Evolutionary conservation across 1,140 invertebrate genomes (phyloP).

Genomic region (Euglossa dilemma): DNA sequence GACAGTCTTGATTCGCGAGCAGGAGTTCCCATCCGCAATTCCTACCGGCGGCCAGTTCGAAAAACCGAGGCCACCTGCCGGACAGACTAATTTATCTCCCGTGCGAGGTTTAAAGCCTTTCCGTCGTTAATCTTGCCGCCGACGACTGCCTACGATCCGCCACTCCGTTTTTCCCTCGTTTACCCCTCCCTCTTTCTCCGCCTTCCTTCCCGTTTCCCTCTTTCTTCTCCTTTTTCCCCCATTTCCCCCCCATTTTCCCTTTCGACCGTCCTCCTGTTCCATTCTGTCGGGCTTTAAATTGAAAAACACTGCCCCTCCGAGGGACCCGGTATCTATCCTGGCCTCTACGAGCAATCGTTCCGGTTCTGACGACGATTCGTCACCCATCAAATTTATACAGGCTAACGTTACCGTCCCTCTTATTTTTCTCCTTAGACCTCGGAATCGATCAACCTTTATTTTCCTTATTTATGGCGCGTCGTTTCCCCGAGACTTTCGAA

Average conservation of each 20-base stretch:
- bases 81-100: slow-evolving; percentile 78
- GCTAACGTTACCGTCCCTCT: not conserved
- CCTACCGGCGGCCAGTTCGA: slow-evolving; percentile 57
- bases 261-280: slow-evolving; percentile 21
- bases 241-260: not conserved
- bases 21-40: slow-evolving; percentile 58
- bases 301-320: slow-evolving; percentile 62
- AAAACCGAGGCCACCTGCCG: slow-evolving; percentile 72
- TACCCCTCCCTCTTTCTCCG: slow-evolving; percentile 9
- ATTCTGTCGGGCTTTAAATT: slow-evolving; percentile 60
- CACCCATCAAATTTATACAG: not conserved
- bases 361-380: slow-evolving; percentile 1
- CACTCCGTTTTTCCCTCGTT: slow-evolving; percentile 54
- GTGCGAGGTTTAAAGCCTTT: slow-evolving; percentile 74
- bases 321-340: slow-evolving; percentile 10
- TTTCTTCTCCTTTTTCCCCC: not conserved
- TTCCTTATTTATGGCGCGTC: not conserved
- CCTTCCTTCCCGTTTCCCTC: not conserved
- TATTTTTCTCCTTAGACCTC: not conserved
- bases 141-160: slow-evolving; percentile 67
- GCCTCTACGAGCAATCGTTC: slow-evolving; percentile 41
- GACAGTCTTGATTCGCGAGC: slow-evolving; percentile 53
- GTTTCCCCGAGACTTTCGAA: too few species aligned
- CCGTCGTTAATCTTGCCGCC: slow-evolving; percentile 76
- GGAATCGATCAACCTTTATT: not conserved